These are phyloP conservation scores for Chalcosyrphus nemorum DNA, from an alignment of 2,888 invertebrate species.

Conservation along the genomic window DNA sequence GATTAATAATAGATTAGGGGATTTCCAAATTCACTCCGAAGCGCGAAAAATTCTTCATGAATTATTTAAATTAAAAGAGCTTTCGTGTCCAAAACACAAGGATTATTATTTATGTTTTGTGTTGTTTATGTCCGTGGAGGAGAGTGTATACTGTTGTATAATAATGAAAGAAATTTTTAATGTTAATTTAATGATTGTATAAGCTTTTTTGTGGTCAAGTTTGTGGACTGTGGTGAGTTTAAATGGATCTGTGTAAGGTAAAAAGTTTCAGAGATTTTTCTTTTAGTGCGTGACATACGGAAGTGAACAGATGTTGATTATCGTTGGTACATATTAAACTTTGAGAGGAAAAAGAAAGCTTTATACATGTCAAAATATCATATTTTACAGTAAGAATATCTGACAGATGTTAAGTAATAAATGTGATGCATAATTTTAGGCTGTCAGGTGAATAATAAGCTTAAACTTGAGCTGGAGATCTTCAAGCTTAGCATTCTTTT, in stretches of 20 bases:
- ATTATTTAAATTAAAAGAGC: constrained; percentile 24
- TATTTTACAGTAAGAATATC: background rate
- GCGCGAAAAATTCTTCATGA: background rate
- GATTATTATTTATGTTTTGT: background rate
- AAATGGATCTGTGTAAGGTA: background rate
- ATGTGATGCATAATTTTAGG: background rate
- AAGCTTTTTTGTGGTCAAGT: constrained; percentile 10
- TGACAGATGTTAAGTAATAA: too few species aligned
- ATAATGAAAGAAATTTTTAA: background rate
- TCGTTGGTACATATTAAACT: background rate
- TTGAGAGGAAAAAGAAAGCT: background rate
- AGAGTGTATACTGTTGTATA: background rate
- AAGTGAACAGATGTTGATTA: background rate
- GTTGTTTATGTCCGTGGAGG: background rate
- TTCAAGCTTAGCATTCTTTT: too few species aligned
- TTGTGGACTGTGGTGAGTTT: background rate
- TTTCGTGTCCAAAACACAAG: background rate
- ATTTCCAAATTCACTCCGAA: constrained; percentile 16
- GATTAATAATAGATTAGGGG: constrained; percentile 34
- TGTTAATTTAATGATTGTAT: background rate
- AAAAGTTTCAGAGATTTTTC: background rate
- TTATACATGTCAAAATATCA: background rate
- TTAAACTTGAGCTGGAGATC: too few species aligned
- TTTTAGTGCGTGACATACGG: background rate
- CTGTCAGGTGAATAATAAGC: too few species aligned